phyloP scores from a whole-genome alignment of 2,113 vertebrate species.

The Eurystomus gularis region DNA sequence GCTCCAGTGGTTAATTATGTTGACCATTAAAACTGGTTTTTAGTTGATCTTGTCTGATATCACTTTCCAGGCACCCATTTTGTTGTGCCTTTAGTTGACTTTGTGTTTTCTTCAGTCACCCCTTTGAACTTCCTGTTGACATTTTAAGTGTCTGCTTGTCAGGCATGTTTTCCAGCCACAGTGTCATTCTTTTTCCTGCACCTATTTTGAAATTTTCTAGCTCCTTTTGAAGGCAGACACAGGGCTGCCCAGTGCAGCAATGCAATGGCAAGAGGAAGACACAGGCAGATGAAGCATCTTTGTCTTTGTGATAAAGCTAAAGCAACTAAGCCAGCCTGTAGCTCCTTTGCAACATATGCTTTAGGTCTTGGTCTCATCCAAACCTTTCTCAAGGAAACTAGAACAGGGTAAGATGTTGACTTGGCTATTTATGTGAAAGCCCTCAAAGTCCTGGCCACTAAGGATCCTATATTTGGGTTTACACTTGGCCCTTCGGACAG shows the following conservation, averaged over 20 bases:
- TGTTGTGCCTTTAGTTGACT: background rate
- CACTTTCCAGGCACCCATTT: background rate
- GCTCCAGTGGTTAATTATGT: background rate
- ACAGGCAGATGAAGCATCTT: background rate
- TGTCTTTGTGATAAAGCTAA: background rate
- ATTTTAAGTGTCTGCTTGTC: background rate
- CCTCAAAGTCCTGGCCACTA: background rate
- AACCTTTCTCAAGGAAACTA: background rate
- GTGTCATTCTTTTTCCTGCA: background rate
- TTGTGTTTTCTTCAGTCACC: background rate
- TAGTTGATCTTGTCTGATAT: background rate
- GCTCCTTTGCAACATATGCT: background rate
- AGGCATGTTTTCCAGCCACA: background rate
- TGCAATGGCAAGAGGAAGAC: background rate
- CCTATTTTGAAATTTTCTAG: background rate
- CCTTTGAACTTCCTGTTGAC: background rate
- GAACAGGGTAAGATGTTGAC: background rate
- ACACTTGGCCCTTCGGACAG: slow-evolving; percentile 31
- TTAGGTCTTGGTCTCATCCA: background rate
- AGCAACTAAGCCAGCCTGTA: background rate
- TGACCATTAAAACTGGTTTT: background rate
- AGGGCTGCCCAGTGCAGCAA: accelerated
- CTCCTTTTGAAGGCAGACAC: background rate
- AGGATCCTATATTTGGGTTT: background rate
- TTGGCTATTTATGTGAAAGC: background rate